Conservation (phyloP, 2,113 vertebrate species). For the Brevimyrus niger region DNA sequence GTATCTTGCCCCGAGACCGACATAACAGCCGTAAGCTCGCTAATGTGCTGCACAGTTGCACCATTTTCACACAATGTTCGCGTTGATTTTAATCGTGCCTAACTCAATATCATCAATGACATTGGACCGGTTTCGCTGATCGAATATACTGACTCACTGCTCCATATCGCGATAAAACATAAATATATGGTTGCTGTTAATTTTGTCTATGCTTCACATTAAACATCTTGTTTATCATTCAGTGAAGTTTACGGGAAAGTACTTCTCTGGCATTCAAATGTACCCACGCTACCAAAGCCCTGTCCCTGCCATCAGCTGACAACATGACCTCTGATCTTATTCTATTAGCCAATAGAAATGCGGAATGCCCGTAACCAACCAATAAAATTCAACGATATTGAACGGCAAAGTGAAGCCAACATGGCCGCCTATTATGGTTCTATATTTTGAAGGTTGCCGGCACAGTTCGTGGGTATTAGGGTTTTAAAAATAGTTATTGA, state of each 20-base stretch:
- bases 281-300: neutral
- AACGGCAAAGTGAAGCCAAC: constrained; percentile 27
- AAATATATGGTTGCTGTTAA: neutral
- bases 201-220: neutral
- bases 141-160: neutral
- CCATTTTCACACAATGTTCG: neutral
- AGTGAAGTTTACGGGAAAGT: neutral
- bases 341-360: constrained; percentile 54
- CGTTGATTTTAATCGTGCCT: neutral
- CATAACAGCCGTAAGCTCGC: constrained; percentile 23
- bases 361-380: constrained; percentile 30
- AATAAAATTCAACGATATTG: constrained; percentile 55
- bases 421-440: constrained; percentile 43
- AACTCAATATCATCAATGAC: neutral
- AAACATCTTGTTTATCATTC: neutral
- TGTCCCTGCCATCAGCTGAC: neutral
- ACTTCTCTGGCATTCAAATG: neutral
- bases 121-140: neutral
- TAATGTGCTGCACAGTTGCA: constrained; percentile 15
- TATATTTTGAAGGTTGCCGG: constrained; percentile 26
- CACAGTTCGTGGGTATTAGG: neutral
- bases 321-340: neutral
- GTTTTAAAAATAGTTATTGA: constrained; percentile 10
- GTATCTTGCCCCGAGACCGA: neutral
- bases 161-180: neutral